phyloP scores from a whole-genome alignment of 2,113 vertebrate species.

The Lathamus discolor region DNA sequence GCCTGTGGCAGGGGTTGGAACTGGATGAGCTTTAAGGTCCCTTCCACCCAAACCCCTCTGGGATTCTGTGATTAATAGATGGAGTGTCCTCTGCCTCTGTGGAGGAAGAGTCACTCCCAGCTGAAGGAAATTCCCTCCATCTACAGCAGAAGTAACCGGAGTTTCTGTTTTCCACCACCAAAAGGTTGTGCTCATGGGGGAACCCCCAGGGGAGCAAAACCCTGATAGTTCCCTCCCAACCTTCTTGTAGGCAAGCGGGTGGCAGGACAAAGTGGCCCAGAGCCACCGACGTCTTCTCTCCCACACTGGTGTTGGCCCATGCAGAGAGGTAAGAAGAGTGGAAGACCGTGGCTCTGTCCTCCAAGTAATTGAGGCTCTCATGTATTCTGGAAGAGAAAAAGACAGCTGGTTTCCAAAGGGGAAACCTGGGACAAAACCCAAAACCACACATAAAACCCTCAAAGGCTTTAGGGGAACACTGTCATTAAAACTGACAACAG shows the following conservation, averaged over 20 bases:
- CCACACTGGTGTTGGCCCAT: background rate
- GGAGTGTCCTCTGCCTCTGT: too few relatives aligned
- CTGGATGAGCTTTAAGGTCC: background rate
- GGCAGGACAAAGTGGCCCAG: slow-evolving; percentile 79
- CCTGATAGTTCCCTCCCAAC: background rate
- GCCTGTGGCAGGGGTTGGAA: background rate
- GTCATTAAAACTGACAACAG: background rate
- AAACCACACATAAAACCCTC: background rate
- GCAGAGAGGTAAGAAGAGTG: slow-evolving; percentile 72
- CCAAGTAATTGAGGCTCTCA: slow-evolving; percentile 73
- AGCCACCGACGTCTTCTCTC: background rate
- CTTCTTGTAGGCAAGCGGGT: slow-evolving; percentile 76
- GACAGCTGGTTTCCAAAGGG: background rate
- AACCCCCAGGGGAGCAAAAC: background rate
- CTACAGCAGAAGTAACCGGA: background rate
- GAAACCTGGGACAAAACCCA: background rate
- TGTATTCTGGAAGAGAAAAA: slow-evolving; percentile 72
- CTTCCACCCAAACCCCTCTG: background rate
- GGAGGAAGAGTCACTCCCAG: background rate
- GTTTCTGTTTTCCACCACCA: background rate
- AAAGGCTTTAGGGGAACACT: background rate
- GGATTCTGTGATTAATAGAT: background rate
- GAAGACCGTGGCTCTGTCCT: slow-evolving; percentile 76
- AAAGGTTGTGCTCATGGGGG: background rate
- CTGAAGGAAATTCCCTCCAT: background rate